A percentile compares a stretch with the other conserved stretches of the same genome.
These are phyloP conservation scores for Chaenodraco wilsoni DNA, from an alignment of 2,797 vertebrate genomes.

Conservation along the genomic window DNA sequence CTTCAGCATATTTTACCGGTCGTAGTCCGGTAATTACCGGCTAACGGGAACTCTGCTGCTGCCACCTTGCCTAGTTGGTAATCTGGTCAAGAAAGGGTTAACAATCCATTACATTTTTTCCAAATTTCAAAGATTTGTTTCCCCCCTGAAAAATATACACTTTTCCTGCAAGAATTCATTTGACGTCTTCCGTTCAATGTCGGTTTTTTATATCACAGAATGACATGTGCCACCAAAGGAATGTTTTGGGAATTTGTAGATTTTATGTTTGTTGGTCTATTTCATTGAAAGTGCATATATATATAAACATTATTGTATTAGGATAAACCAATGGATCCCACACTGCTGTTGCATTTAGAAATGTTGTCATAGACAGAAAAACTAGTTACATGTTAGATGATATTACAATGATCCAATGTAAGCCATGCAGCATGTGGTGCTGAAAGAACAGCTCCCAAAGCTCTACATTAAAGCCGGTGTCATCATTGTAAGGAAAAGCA, in stretches of 20 bases:
- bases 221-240: not conserved
- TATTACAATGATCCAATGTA: not conserved
- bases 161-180: not conserved
- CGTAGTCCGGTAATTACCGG: too few species aligned
- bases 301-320: not conserved
- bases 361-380: not conserved
- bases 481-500: not conserved
- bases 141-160: not conserved
- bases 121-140: too few species aligned
- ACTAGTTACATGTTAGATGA: not conserved
- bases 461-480: not conserved
- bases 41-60: too few species aligned
- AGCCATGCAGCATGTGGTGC: not conserved
- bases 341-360: not conserved
- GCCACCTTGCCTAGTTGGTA: too few species aligned
- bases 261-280: fast-evolving
- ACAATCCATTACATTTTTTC: too few species aligned
- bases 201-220: not conserved
- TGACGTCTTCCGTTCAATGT: not conserved
- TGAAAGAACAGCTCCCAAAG: conserved; percentile 32
- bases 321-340: not conserved
- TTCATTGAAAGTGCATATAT: not conserved
- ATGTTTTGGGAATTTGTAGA: not conserved
- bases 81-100: too few species aligned
- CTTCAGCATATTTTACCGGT: too few species aligned